Conservation (phyloP, 2,113 vertebrate species). For the Prolemur simus region DNA sequence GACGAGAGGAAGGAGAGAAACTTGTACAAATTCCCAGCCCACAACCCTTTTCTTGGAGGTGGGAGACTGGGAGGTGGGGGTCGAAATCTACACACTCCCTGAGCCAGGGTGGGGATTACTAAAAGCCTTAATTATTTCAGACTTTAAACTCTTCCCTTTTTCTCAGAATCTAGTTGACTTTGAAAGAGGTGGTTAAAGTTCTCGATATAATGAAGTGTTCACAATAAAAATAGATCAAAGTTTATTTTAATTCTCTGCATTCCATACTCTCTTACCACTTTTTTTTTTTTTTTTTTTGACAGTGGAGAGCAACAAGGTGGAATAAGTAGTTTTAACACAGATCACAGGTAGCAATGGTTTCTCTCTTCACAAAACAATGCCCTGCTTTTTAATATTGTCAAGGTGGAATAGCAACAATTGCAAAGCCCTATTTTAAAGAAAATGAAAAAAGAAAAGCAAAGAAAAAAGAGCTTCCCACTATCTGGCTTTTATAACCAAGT, state of each 20-base stretch:
- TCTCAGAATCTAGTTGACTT: conserved; percentile 45
- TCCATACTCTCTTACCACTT: too few relatives aligned
- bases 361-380: background rate
- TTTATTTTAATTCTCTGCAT: conserved; percentile 3
- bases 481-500: background rate
- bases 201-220: conserved; percentile 53
- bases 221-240: background rate
- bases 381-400: background rate
- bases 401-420: background rate
- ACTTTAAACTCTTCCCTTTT: background rate
- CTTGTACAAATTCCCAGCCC: background rate
- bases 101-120: background rate
- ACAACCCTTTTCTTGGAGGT: background rate
- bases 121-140: background rate
- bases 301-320: background rate
- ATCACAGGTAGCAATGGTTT: background rate
- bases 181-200: conserved; percentile 14
- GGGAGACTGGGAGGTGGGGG: too few relatives aligned
- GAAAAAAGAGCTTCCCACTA: background rate
- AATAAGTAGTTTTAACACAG: background rate
- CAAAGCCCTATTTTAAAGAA: background rate
- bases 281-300: background rate
- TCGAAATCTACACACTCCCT: background rate
- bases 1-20: background rate
- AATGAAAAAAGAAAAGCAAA: background rate